Evolutionary conservation across 2,113 vertebrate species (phyloP), one percentile per base, ranked within the genome.

Genomic region (Pelmatolapia mariae): DNA sequence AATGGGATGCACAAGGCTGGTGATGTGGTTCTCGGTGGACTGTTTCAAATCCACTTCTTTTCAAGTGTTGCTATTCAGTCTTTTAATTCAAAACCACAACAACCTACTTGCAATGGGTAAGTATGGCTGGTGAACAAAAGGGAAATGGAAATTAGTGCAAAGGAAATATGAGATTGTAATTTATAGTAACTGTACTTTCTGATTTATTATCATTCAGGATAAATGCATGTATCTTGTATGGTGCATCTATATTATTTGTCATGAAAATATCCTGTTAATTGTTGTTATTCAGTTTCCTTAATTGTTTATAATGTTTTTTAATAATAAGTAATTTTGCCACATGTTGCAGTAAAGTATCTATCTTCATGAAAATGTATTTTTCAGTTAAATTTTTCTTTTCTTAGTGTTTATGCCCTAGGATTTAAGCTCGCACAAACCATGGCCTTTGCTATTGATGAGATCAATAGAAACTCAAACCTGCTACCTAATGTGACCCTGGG

Each of bases 401-500:
- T 76, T 40, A 92, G 91, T 16, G 86, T 96, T 85, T 86, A 95
- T 19, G 50, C 86, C 79, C 63, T 85, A 79, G 93, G 90, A 5
- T 95, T 96, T 38, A 89, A 91, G 68, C 88, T 87, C n/a, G 95
- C 91, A 40, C 83, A 86, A 85, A 94, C 94, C 8, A 96, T 96
- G 94, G 91, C 87, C 19, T 96, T 95, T 91, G 90, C 95, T 29
- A 91, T 96, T 50, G 86, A 93, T 50, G 95, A 96, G 57, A 95
- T 96, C 43, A 96, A 96, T 82, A 93, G 19, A 26, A 93, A 94
- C 84, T 19, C 86, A 3, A 52, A 92, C 15, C 84, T 96, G 50
- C 88, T 96, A 3, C 95, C 95, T n/a, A n/a, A n/a, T n/a, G n/a
- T 15, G 47, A n/a, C n/a, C n/a, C n/a, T n/a, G n/a, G n/a, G n/a